phyloP scores from a whole-genome alignment of 1,140 invertebrate genomes.

The Anastatus disparis region DNA sequence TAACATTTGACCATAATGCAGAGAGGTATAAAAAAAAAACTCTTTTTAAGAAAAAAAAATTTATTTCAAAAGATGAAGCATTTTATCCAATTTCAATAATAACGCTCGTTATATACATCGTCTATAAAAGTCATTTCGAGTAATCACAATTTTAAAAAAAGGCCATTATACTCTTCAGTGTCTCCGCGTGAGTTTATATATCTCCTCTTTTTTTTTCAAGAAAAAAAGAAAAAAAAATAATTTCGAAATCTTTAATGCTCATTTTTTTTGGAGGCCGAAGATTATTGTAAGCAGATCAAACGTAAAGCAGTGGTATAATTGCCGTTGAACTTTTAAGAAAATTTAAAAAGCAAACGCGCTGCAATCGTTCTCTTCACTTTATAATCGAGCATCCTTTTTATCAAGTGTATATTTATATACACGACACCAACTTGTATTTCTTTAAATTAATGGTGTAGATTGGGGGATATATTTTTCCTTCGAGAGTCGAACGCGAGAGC shows the following conservation, averaged over 20 bases:
- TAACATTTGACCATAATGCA: no score
- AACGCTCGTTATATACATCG: no score
- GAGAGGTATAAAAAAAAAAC: no score
- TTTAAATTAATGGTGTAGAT: conserved; percentile 10
- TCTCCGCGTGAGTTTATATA: background rate
- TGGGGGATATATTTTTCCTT: conserved; percentile 10
- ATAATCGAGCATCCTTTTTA: no score
- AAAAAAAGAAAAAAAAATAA: no score
- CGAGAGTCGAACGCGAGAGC: background rate
- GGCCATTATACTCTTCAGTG: background rate
- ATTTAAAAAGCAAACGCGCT: conserved; percentile 22
- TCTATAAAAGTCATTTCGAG: no score
- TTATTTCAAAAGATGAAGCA: no score
- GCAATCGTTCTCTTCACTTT: no score
- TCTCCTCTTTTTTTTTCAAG: background rate
- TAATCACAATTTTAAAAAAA: background rate
- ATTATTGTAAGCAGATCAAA: conserved; percentile 10
- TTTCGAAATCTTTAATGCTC: conserved; percentile 2
- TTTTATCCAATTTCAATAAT: no score
- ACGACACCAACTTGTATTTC: no score
- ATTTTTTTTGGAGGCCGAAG: background rate
- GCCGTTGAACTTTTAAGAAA: background rate
- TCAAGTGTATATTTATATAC: no score
- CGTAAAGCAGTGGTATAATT: conserved; percentile 26
- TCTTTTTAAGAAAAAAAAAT: no score